Conservation (phyloP, 2,888 invertebrate genomes). For the Anthophora plumipes region DNA sequence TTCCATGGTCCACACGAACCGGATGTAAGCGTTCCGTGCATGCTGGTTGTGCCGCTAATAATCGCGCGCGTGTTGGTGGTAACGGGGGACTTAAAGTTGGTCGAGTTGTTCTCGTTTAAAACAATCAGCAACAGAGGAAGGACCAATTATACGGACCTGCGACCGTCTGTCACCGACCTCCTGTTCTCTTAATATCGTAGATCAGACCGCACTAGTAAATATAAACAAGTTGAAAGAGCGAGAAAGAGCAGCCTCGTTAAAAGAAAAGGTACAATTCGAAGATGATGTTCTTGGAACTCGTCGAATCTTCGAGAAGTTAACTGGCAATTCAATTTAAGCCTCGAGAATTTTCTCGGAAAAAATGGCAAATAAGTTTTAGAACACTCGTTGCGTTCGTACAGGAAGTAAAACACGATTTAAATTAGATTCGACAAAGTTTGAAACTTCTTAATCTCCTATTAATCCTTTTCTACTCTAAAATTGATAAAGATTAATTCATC, state of each 20-base stretch:
- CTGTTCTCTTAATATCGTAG: constrained; percentile 63
- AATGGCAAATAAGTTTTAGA: no score
- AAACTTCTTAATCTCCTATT: no score
- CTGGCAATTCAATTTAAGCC: neutral
- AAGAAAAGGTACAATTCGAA: no score
- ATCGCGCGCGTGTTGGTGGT: constrained; percentile 78
- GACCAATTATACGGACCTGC: constrained; percentile 81
- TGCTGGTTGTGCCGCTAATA: constrained; percentile 76
- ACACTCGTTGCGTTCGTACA: no score
- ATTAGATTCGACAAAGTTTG: no score
- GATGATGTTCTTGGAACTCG: neutral
- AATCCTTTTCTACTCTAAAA: no score
- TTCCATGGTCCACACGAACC: constrained; percentile 72
- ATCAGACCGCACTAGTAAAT: constrained; percentile 57
- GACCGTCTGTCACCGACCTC: constrained; percentile 75
- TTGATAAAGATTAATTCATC: no score
- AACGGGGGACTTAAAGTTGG: constrained; percentile 76
- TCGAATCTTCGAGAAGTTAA: neutral
- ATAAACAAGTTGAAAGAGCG: constrained; percentile 42
- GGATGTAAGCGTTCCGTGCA: constrained; percentile 79
- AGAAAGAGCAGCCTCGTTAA: neutral
- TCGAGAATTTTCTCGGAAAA: neutral
- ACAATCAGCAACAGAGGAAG: constrained; percentile 83
- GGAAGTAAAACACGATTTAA: no score
- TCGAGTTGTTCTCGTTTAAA: constrained; percentile 83